Evolutionary conservation across 2,113 vertebrate genomes (phyloP).

Genomic region (Periophthalmodon schlosseri): DNA sequence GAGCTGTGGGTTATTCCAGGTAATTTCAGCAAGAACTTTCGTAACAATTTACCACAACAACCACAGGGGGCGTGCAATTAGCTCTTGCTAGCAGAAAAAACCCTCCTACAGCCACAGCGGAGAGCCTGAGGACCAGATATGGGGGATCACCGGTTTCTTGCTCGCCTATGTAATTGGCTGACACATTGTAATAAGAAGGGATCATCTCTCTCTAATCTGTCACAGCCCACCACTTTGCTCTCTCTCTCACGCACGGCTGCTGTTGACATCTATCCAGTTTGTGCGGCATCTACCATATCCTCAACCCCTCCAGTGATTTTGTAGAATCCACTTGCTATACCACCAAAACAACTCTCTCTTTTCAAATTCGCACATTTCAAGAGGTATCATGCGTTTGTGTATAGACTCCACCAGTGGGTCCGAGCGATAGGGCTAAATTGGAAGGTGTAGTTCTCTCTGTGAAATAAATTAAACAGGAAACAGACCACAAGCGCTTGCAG

Average conservation of each 20-base stretch:
- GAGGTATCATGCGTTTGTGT: constrained; percentile 13
- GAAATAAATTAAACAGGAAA: constrained; percentile 55
- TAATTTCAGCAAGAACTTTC: constrained; percentile 41
- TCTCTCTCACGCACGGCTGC: constrained; percentile 53
- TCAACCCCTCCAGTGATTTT: constrained; percentile 10
- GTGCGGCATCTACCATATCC: constrained; percentile 25
- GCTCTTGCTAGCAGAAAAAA: constrained; percentile 46
- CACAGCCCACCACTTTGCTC: constrained; percentile 58
- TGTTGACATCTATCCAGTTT: constrained; percentile 28
- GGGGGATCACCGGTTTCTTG: constrained; percentile 54
- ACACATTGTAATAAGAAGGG: constrained; percentile 67
- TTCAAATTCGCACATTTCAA: constrained; percentile 40
- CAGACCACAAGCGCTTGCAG: constrained; percentile 39
- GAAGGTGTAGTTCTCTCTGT: constrained; percentile 22
- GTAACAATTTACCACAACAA: constrained; percentile 19
- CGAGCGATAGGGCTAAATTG: constrained; percentile 36
- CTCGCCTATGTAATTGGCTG: constrained; percentile 63
- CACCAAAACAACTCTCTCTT: constrained; percentile 5
- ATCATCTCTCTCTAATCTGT: constrained; percentile 69
- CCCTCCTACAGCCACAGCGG: constrained; percentile 33
- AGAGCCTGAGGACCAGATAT: constrained; percentile 46
- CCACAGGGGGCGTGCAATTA: constrained; percentile 51
- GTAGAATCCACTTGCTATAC: constrained; percentile 21
- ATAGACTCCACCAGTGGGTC: constrained; percentile 16
- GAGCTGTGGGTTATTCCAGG: constrained; percentile 26